phyloP scores from a whole-genome alignment of 2,113 vertebrate species.

The Hyperoodon ampullatus region DNA sequence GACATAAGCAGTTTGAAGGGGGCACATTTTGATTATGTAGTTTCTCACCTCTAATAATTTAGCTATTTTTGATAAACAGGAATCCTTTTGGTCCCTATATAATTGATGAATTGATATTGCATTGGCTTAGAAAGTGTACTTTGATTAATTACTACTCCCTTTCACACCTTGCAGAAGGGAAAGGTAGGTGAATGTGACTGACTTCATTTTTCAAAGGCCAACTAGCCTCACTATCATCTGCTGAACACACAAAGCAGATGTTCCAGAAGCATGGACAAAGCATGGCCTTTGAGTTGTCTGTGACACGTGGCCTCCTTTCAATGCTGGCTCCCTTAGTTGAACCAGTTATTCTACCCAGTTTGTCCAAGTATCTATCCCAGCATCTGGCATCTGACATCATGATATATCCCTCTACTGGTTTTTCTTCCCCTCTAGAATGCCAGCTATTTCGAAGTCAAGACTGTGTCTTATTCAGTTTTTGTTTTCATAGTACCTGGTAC shows the following conservation, averaged over 20 bases:
- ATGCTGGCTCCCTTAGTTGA: not conserved
- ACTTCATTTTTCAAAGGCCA: constrained; percentile 19
- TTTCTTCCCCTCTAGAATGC: constrained; percentile 5
- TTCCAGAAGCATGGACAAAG: constrained; percentile 9
- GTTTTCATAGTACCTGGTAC: not conserved
- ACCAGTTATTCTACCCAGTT: constrained; percentile 52
- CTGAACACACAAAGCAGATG: not conserved
- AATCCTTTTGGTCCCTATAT: not conserved
- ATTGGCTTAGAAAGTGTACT: constrained; percentile 37
- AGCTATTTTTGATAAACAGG: not conserved
- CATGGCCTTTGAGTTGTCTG: not conserved
- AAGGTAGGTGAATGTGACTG: not conserved
- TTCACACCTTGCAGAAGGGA: constrained; percentile 10
- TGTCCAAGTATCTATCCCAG: constrained; percentile 40
- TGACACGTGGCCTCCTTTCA: not conserved
- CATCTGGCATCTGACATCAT: not conserved
- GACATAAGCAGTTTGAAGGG: not conserved
- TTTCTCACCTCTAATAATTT: constrained; percentile 33
- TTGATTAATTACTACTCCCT: not conserved
- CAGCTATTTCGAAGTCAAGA: constrained; percentile 46
- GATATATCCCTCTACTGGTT: not conserved
- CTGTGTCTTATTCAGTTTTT: not conserved
- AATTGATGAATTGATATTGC: constrained; percentile 17
- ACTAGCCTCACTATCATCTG: not conserved
- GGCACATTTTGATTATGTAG: not conserved